These are phyloP conservation scores for Hyles vespertilio DNA, from an alignment of 1,140 invertebrate genomes.

Conservation along the genomic window DNA sequence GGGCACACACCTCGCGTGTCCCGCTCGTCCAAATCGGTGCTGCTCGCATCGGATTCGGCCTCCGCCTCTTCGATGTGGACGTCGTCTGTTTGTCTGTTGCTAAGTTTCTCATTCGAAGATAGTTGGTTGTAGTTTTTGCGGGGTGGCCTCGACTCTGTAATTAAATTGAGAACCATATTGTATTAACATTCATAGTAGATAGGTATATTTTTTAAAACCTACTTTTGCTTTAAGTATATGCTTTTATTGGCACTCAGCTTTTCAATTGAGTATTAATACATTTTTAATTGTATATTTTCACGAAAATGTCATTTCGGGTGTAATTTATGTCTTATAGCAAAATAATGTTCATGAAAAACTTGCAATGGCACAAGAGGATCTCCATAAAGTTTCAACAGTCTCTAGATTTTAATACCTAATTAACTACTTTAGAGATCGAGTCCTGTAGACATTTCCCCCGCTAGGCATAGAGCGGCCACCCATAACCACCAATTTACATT, in stretches of 20 bases:
- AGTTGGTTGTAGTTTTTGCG: slow-evolving; percentile 74
- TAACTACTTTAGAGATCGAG: no score
- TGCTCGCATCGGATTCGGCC: slow-evolving; percentile 68
- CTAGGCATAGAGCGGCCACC: no score
- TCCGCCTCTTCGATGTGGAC: slow-evolving; percentile 66
- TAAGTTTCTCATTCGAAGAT: slow-evolving; percentile 69
- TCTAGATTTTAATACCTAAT: no score
- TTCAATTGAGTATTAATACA: neutral
- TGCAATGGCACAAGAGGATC: no score
- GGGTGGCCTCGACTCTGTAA: slow-evolving; percentile 64
- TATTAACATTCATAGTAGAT: neutral
- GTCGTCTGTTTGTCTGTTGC: slow-evolving; percentile 60
- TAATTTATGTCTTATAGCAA: neutral
- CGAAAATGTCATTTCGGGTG: neutral
- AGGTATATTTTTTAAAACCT: neutral
- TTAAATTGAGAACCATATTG: slow-evolving; percentile 9
- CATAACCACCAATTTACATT: no score
- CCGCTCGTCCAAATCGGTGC: slow-evolving; percentile 69
- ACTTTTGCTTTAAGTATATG: neutral
- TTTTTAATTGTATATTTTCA: neutral
- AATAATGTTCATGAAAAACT: neutral
- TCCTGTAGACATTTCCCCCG: no score
- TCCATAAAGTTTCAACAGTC: no score
- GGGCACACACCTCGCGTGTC: slow-evolving; percentile 59
- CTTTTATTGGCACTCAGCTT: neutral